These are phyloP conservation scores for Parotocinclus haroldoi DNA, from an alignment of 2,797 vertebrate species.

Conservation along the genomic window DNA sequence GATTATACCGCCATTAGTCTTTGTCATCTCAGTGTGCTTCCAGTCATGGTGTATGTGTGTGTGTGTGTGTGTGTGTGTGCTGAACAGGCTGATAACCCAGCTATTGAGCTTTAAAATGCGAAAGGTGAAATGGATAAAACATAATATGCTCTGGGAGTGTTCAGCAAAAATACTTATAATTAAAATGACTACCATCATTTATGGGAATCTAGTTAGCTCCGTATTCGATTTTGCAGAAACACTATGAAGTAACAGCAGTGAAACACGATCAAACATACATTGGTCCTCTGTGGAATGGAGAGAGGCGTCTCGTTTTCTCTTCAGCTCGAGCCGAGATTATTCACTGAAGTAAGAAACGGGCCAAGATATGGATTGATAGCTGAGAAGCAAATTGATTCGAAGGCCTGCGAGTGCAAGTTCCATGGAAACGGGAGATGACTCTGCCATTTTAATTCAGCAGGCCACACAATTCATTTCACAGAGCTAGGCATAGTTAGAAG, in stretches of 20 bases:
- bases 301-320: conserved; percentile 67
- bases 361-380: conserved; percentile 76
- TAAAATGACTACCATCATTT: too few relatives aligned
- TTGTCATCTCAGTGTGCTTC: too few relatives aligned
- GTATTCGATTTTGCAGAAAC: background rate
- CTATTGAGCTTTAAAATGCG: too few relatives aligned
- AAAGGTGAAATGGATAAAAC: too few relatives aligned
- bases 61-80: too few relatives aligned
- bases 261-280: conserved; percentile 22
- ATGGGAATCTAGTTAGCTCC: background rate
- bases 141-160: too few relatives aligned
- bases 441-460: conserved; percentile 66
- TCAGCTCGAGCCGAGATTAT: conserved; percentile 63
- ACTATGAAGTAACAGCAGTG: background rate
- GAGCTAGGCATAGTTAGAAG: conserved; percentile 53
- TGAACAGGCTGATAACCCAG: too few relatives aligned
- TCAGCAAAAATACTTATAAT: too few relatives aligned
- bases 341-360: conserved; percentile 64
- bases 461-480: conserved; percentile 66
- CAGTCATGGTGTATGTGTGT: too few relatives aligned
- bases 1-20: too few relatives aligned
- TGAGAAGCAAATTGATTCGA: conserved; percentile 74
- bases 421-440: conserved; percentile 51
- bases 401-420: conserved; percentile 40
- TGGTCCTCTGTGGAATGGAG: conserved; percentile 60